Evolutionary conservation across 2,888 invertebrate species (phyloP).

Genomic region (Microdon myrmicae): DNA sequence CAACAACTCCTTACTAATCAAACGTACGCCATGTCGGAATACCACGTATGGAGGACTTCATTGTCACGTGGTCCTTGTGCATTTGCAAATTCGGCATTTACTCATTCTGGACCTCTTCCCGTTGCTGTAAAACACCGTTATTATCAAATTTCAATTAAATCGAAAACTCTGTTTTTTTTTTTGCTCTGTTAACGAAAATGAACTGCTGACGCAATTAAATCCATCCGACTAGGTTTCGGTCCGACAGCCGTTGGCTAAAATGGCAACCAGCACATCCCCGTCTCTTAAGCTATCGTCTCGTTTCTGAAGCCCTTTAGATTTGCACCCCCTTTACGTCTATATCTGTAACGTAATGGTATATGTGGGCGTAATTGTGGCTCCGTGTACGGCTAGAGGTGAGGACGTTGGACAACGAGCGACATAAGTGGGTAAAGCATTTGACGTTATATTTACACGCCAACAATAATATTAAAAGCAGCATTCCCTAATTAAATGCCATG

Average conservation of each 20-base stretch:
- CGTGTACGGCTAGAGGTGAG: constrained; percentile 19
- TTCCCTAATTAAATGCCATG: constrained; percentile 53
- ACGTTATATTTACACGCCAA: constrained; percentile 51
- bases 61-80: constrained; percentile 35
- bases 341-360: too few relatives aligned
- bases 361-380: not conserved
- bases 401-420: constrained; percentile 34
- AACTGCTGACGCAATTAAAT: constrained; percentile 51
- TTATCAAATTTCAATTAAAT: constrained; percentile 52
- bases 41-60: too few relatives aligned
- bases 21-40: too few relatives aligned
- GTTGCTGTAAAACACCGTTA: constrained; percentile 35
- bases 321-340: constrained; percentile 1
- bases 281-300: constrained; percentile 14
- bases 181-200: constrained; percentile 32
- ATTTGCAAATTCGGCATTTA: constrained; percentile 27
- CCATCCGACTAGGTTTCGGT: constrained; percentile 32
- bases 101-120: too few relatives aligned
- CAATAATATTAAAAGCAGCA: constrained; percentile 53
- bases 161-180: constrained; percentile 24
- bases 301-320: constrained; percentile 21
- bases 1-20: too few relatives aligned
- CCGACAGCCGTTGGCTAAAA: constrained; percentile 35
- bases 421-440: constrained; percentile 51
- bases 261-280: constrained; percentile 16